phyloP scores from a whole-genome alignment of 1,140 invertebrate genomes.

The Coptotermes formosanus region DNA sequence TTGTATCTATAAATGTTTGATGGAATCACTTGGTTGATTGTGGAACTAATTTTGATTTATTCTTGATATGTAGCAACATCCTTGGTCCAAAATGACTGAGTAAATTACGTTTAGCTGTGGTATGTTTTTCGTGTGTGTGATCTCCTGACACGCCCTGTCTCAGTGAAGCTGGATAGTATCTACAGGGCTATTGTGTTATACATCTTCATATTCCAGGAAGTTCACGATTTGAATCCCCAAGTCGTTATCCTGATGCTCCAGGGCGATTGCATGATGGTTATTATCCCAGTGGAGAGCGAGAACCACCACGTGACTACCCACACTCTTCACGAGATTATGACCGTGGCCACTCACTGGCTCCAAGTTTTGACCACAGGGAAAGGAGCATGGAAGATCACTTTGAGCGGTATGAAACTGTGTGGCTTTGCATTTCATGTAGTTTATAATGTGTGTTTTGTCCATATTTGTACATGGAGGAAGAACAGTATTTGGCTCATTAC shows the following conservation, averaged over 20 bases:
- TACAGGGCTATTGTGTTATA: background rate
- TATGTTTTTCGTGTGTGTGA: background rate
- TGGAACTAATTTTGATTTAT: too few relatives aligned
- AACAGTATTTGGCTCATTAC: too few relatives aligned
- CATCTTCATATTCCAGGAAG: background rate
- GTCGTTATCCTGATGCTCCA: conserved; percentile 10
- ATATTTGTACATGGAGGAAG: too few relatives aligned
- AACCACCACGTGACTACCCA: conserved; percentile 4
- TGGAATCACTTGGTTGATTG: too few relatives aligned
- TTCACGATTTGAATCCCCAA: conserved; percentile 7
- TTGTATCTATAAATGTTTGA: too few relatives aligned
- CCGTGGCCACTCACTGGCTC: background rate
- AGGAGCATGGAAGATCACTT: conserved; percentile 23
- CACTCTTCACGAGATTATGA: conserved; percentile 18
- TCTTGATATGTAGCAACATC: too few relatives aligned
- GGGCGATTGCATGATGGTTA: background rate
- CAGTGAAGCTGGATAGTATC: background rate
- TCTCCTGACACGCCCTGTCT: background rate
- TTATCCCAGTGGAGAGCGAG: conserved; percentile 6
- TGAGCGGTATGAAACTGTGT: background rate
- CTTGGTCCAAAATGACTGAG: background rate
- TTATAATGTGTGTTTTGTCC: too few relatives aligned
- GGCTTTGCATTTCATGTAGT: background rate
- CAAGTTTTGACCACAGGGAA: conserved; percentile 6
- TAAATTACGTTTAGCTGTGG: background rate